phyloP scores from a whole-genome alignment of 2,797 vertebrate species.

The Lepus oiostolus region DNA sequence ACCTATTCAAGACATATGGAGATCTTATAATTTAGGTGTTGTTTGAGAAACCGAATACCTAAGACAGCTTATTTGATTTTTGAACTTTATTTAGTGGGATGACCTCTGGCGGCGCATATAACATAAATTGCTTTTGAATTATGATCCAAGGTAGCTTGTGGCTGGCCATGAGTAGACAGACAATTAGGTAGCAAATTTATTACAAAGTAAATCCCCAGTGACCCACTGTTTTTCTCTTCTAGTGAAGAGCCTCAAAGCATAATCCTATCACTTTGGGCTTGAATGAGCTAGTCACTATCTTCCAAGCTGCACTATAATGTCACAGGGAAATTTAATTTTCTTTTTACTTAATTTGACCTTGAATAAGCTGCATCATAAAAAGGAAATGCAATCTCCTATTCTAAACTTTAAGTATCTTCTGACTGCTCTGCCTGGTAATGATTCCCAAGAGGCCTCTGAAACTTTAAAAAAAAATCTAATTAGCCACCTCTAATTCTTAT shows the following conservation, averaged over 20 bases:
- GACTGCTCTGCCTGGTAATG: not conserved
- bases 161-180: conserved; percentile 68
- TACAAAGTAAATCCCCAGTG: conserved; percentile 57
- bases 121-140: conserved; percentile 85
- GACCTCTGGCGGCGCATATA: conserved; percentile 76
- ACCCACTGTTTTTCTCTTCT: conserved; percentile 75
- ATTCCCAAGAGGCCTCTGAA: conserved; percentile 22
- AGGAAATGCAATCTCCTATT: conserved; percentile 40
- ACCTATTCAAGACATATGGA: conserved; percentile 68
- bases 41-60: conserved; percentile 76
- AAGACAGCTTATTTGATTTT: conserved; percentile 82
- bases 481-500: conserved; percentile 18
- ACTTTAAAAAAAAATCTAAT: not conserved
- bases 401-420: conserved; percentile 41
- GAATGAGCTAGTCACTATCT: conserved; percentile 66
- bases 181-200: conserved; percentile 70
- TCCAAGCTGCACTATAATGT: not conserved
- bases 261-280: conserved; percentile 65
- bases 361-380: conserved; percentile 41
- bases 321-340: conserved; percentile 42
- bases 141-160: conserved; percentile 69
- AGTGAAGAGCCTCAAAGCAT: conserved; percentile 68
- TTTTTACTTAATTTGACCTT: conserved; percentile 69
- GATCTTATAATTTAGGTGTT: conserved; percentile 82
- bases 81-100: conserved; percentile 81